Base-by-base conservation (phyloP, 2,797 vertebrate species). In the Champsocephalus esox region DNA sequence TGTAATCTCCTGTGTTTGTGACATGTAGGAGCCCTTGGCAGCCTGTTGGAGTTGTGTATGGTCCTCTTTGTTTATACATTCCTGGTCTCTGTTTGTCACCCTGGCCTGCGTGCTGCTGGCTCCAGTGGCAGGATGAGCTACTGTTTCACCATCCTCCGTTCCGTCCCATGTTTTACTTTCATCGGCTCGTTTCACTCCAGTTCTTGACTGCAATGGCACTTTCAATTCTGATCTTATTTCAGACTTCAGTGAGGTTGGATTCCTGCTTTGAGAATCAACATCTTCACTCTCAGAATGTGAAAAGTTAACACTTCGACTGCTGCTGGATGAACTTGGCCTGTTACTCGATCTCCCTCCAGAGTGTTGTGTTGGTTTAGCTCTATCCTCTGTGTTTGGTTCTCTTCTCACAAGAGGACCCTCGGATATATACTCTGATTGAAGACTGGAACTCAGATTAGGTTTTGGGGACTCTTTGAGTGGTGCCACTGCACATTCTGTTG, bases 1-100 rank as follows among this genome's bases (percentile, higher is more conserved):
- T 52, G 85, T 91, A 73, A 92, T 93, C 71, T 95, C 94, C 89
- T 90, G 93, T 0, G 92, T 90, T 88, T 89, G 93, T 63, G 94
- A 92, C 41, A 86, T 89, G 73, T 92, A 89, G 44, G 79, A 63
- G n/a, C 62, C 88, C 9, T 80, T 92, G 77, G 83, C 79, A 78
- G 45, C 64, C 14, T 87, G 88, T 63, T 89, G 88, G 62, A 75
- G 80, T 85, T 92, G 90, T 92, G 91, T 90, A 75, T 81, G 77
- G 71, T 84, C 89, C 82, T 89, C 81, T 59, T 62, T 81, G 83
- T 78, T 85, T 75, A 86, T 82, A 70, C 82, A 80, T 77, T 94
- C 86, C 79, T 62, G 86, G 38, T 87, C 89, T 90, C 83, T 89
- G 80, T 86, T 92, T 92, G 85, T 90, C 69, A 62, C 82, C 70